Base-by-base conservation (phyloP, 2,888 invertebrate species). In the Micoletzkya japonica region DNA sequence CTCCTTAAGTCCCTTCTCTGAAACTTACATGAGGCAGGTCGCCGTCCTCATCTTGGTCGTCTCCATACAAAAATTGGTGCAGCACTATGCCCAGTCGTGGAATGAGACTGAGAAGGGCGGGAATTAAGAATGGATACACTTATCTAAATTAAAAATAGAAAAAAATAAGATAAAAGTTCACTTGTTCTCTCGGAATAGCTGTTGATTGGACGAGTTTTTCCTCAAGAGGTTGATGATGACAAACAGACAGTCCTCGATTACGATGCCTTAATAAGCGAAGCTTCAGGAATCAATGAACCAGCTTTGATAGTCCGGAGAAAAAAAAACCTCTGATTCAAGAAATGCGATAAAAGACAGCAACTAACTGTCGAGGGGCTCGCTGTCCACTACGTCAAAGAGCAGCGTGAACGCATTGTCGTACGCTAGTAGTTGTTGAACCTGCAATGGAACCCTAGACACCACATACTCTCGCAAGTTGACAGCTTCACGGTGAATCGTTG, bases 381-480 rank as follows among this genome's bases (percentile, higher is more conserved):
- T 91, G 2, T 89, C 90, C 17, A 99, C 92, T 14, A 98, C 94
- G 86, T 94, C 94, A 80, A 97, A 92, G 36, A 99, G 88, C 77
- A 93, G 90, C 87, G 96, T 96, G 86, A 98, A 99, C 0, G 95
- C 95, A 87, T 96, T 97, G 87, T 99, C 97, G 86, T 97, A 99
- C 0, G 97, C 98, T 0, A 99, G 95, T 82, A 99, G 96, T 96
- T 92, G 91, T 2, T 89, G 90, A 7, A 99, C 92, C 26, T 97
- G 93, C 86, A 94, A 93, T 80, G 96, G 92, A 30, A 34, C n/a
- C n/a, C n/a, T n/a, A n/a, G n/a, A n/a, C n/a, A n/a, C n/a, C n/a
- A n/a, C n/a, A n/a, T n/a, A n/a, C n/a, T n/a, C n/a, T n/a, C n/a
- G n/a, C n/a, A n/a, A n/a, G n/a, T n/a, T n/a, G n/a, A n/a, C n/a